Evolutionary conservation across 2,888 invertebrate species (phyloP).

Genomic region (Cacoxenus indagator): DNA sequence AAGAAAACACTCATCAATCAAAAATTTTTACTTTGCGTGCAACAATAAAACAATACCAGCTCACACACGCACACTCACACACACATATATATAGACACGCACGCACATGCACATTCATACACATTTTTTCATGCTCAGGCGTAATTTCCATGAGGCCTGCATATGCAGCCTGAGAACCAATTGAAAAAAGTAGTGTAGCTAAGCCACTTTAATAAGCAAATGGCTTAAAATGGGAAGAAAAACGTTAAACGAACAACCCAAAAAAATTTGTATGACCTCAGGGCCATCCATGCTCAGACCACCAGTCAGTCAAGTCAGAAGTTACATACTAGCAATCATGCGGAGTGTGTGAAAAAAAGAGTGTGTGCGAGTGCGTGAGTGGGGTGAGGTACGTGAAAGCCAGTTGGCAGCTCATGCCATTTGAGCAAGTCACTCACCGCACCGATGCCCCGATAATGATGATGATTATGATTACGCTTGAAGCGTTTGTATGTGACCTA

Average conservation of each 20-base stretch:
- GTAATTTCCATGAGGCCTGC: background rate
- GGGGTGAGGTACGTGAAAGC: too few species aligned
- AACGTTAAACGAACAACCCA: background rate
- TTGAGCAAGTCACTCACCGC: too few species aligned
- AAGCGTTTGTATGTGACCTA: background rate
- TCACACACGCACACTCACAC: background rate
- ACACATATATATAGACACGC: background rate
- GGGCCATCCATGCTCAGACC: background rate
- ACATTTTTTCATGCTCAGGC: background rate
- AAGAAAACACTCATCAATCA: slow-evolving; percentile 55
- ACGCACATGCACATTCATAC: background rate
- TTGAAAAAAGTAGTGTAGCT: background rate
- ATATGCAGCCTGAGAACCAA: background rate
- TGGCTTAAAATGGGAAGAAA: background rate
- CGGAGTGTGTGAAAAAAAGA: background rate
- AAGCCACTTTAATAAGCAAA: background rate
- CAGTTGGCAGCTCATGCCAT: too few species aligned
- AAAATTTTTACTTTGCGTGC: slow-evolving; percentile 59
- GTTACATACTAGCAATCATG: background rate
- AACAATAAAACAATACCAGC: slow-evolving; percentile 14
- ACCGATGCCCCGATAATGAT: background rate
- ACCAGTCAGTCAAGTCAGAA: too few species aligned
- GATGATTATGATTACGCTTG: background rate
- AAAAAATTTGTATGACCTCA: background rate
- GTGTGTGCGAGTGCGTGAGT: too few species aligned